A percentile compares a stretch with the other conserved stretches of the same genome.
Conservation (phyloP, 2,888 invertebrate species). For the Lottia scabra region DNA sequence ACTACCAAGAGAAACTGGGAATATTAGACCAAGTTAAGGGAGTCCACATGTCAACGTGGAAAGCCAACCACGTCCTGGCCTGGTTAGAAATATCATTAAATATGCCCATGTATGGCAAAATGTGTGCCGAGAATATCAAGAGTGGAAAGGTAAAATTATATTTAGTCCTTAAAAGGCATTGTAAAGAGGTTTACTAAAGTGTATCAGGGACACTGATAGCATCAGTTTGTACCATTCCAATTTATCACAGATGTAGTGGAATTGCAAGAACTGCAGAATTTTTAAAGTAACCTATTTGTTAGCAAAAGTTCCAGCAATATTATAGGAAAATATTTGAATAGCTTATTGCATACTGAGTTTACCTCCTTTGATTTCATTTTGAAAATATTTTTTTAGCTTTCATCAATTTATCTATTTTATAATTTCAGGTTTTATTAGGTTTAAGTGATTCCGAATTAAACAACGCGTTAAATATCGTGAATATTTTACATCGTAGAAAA, state of each 20-base stretch:
- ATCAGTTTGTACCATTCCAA: too few species aligned
- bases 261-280: too few species aligned
- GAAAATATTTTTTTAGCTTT: too few species aligned
- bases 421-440: constrained; percentile 86
- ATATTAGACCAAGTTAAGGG: constrained; percentile 82
- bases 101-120: constrained; percentile 92
- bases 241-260: too few species aligned
- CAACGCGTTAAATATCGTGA: constrained; percentile 88
- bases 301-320: too few species aligned
- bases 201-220: too few species aligned
- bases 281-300: too few species aligned
- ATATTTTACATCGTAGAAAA: constrained; percentile 94
- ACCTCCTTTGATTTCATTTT: too few species aligned
- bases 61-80: constrained; percentile 91
- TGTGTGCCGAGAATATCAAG: constrained; percentile 93
- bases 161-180: too few species aligned
- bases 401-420: not conserved
- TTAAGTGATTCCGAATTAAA: constrained; percentile 91
- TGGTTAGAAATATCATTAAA: constrained; percentile 94
- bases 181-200: too few species aligned
- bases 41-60: constrained; percentile 89
- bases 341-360: too few species aligned
- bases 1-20: constrained; percentile 75
- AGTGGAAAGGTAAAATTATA: constrained; percentile 83
- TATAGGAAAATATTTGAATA: too few species aligned